Evolutionary conservation across 2,888 invertebrate genomes (phyloP).

Genomic region (Ephialtes manifestator): DNA sequence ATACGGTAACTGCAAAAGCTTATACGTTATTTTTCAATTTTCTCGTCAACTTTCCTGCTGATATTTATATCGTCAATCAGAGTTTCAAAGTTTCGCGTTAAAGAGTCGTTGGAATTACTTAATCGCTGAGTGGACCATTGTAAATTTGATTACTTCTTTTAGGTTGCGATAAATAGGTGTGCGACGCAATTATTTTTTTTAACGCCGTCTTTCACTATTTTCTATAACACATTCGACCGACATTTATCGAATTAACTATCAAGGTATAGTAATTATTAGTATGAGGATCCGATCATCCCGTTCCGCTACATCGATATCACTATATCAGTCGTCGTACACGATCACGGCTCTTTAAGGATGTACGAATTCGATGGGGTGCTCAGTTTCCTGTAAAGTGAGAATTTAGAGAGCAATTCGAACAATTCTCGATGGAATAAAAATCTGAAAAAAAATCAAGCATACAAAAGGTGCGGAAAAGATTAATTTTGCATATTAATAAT

Average conservation of each 20-base stretch:
- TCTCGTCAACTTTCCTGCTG: too few relatives aligned
- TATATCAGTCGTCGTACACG: constrained; percentile 66
- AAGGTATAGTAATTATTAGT: constrained; percentile 28
- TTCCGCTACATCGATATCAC: constrained; percentile 61
- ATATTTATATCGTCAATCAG: not conserved
- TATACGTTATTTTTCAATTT: too few relatives aligned
- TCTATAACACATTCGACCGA: constrained; percentile 57
- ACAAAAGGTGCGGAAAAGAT: too few relatives aligned
- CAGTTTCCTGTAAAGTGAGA: too few relatives aligned
- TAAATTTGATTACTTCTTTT: constrained; percentile 36
- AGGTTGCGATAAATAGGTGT: constrained; percentile 45
- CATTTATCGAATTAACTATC: constrained; percentile 53
- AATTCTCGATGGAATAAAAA: too few relatives aligned
- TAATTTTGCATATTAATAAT: too few relatives aligned
- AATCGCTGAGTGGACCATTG: constrained; percentile 43
- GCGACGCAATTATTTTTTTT: constrained; percentile 30
- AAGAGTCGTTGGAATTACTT: constrained; percentile 23
- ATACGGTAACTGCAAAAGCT: too few relatives aligned
- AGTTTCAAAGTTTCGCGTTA: constrained; percentile 16
- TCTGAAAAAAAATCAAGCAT: too few relatives aligned
- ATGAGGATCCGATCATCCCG: constrained; percentile 32
- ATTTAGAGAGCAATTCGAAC: too few relatives aligned
- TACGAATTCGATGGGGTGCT: too few relatives aligned
- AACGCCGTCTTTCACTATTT: constrained; percentile 38
- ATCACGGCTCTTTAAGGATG: constrained; percentile 58